Conservation (phyloP, 2,797 vertebrate genomes). For the Ptychadena robeensis region DNA sequence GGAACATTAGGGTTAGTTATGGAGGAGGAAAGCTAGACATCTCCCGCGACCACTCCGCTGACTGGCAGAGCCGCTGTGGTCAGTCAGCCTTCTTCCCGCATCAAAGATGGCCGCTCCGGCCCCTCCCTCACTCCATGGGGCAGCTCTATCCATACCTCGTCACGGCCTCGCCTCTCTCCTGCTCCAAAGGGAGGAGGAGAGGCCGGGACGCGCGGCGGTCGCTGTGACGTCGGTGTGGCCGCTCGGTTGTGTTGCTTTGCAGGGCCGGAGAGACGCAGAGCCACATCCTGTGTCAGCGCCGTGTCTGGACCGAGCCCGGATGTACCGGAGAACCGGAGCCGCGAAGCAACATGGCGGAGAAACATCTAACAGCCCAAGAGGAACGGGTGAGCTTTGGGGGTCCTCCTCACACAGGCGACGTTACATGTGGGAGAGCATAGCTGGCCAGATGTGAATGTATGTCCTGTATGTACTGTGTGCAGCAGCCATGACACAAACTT, state of each 20-base stretch:
- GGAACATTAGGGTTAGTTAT: no score
- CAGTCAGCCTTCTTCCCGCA: conserved; percentile 30
- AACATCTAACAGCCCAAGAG: conserved; percentile 83
- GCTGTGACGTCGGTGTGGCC: conserved; percentile 45
- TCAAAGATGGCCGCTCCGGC: conserved; percentile 50
- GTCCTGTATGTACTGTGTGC: not conserved
- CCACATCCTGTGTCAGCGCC: conserved; percentile 3
- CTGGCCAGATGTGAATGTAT: not conserved
- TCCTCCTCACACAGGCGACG: no score
- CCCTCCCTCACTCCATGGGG: conserved; percentile 39
- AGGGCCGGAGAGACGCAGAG: conserved; percentile 47
- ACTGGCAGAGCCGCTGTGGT: no score
- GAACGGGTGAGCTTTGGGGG: conserved; percentile 79
- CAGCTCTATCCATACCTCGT: conserved; percentile 30
- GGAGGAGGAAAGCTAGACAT: no score
- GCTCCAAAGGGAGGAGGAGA: conserved; percentile 56
- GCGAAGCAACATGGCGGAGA: conserved; percentile 85
- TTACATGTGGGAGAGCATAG: not conserved
- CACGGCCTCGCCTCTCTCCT: conserved; percentile 58
- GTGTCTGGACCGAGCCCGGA: conserved; percentile 36
- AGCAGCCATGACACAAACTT: no score
- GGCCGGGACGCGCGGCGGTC: conserved; percentile 38
- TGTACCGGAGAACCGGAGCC: conserved; percentile 54
- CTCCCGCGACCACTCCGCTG: no score
- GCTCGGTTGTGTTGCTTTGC: conserved; percentile 40